Base-by-base conservation (phyloP, 2,113 vertebrate species). In the Urocynchramus pylzowi region DNA sequence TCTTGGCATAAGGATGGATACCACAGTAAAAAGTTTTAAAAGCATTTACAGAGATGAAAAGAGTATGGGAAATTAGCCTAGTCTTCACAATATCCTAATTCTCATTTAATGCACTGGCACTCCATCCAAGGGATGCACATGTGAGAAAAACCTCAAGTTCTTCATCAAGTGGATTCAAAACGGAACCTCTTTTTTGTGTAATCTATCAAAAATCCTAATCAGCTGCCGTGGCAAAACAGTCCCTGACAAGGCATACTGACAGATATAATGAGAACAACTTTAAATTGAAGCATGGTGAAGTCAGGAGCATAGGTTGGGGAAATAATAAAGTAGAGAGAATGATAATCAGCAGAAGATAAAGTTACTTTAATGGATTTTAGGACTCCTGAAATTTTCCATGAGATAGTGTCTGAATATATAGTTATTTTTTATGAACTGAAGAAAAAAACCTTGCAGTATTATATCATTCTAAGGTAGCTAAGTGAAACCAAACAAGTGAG, bases 251-350 rank as follows among this genome's bases (percentile, higher is more conserved):
- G 41, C 84, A 96, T 91, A 89, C 65, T 89, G 81, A 68, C 39
- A 56, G 64, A 44, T 82, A 80, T 53, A 93, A 95, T 86, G 84
- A 94, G 67, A 90, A 19, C 18, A 85, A 91, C 18, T 89, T 96
- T 61, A 91, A 85, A 85, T 28, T 87, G 37, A 93, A 87, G 57
- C 33, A 50, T 22, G 54, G n/a, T 80, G 21, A 93, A 53, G 61
- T 50, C 89, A 91, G 37, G 31, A 76, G 37, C 57, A 89, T 35
- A 87, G 67, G n/a, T 65, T 95, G 57, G 16, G 23, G n/a, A 93
- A 95, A 94, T 64, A 89, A 89, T 84, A 89, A 78, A 41, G 49
- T 47, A 73, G 44, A 49, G 12, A 91, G 50, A 79, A 73, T 79
- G 53, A 69, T 80, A 79, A 96, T 85, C 59, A 91, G 37, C 27